A percentile compares a stretch with the other conserved stretches of the same genome.
Conservation (phyloP, 2,113 vertebrate species). For the Pituophis catenifer region DNA sequence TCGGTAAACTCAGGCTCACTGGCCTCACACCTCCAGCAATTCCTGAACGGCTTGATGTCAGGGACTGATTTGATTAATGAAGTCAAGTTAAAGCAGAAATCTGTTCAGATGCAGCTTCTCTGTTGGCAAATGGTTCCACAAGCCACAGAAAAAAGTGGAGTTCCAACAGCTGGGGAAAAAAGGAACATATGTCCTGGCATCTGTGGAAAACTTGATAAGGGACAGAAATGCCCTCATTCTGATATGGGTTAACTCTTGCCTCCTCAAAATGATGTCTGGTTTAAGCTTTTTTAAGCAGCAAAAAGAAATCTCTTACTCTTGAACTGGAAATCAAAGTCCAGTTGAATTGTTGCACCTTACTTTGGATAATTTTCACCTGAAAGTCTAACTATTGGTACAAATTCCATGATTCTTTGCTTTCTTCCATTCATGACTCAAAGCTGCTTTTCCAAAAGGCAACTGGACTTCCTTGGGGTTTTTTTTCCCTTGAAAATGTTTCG, state of each 20-base stretch:
- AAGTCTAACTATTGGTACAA: background rate
- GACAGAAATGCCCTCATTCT: background rate
- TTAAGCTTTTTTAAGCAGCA: accelerated
- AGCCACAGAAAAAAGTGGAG: conserved; percentile 12
- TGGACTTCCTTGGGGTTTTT: background rate
- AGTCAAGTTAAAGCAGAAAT: conserved; percentile 39
- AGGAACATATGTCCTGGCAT: conserved; percentile 40
- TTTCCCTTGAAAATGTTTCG: background rate
- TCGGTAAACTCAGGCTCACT: accelerated
- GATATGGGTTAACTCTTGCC: background rate
- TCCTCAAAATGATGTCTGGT: background rate
- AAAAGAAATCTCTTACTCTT: accelerated
- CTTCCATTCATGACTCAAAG: background rate
- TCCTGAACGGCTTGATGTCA: background rate
- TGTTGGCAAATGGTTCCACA: conserved; percentile 3
- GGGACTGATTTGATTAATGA: conserved; percentile 50
- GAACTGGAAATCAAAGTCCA: background rate
- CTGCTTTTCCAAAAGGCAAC: background rate
- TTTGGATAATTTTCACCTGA: background rate
- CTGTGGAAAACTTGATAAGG: background rate
- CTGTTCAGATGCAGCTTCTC: conserved; percentile 30
- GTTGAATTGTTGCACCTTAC: background rate
- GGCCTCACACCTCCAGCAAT: conserved; percentile 6
- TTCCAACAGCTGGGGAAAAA: conserved; percentile 30
- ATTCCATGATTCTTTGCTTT: background rate